Conservation (phyloP, 2,888 invertebrate genomes). For the Cheilosia urbana region DNA sequence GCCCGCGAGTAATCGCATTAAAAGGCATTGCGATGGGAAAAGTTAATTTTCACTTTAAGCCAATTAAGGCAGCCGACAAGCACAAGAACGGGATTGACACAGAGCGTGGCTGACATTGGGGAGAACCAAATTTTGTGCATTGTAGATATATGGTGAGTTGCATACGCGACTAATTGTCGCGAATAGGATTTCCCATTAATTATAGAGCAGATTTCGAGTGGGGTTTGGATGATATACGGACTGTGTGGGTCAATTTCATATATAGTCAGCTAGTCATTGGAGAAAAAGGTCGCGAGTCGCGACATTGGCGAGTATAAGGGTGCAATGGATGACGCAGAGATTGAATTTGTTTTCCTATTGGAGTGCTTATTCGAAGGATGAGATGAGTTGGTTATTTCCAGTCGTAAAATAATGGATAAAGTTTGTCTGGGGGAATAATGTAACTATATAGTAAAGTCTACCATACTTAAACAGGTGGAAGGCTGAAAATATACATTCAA, state of each 20-base stretch:
- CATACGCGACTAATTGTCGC: constrained; percentile 54
- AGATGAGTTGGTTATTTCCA: constrained; percentile 12
- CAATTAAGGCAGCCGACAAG: constrained; percentile 50
- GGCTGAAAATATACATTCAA: too few species aligned
- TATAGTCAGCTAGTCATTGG: constrained; percentile 11
- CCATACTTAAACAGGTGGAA: too few species aligned
- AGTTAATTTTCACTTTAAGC: constrained; percentile 73
- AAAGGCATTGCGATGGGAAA: constrained; percentile 71
- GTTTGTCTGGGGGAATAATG: constrained; percentile 1
- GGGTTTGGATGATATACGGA: not conserved
- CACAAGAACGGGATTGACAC: constrained; percentile 25
- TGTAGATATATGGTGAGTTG: not conserved
- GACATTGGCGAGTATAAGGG: not conserved
- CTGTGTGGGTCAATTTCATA: not conserved
- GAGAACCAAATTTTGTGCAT: constrained; percentile 20
- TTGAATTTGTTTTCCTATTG: constrained; percentile 16
- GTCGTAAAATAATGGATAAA: constrained; percentile 21
- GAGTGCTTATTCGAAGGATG: not conserved
- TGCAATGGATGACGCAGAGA: constrained; percentile 21
- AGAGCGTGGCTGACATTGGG: constrained; percentile 37
- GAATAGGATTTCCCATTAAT: constrained; percentile 57
- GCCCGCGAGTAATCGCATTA: constrained; percentile 73
- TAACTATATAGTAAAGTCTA: not conserved
- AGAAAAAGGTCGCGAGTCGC: constrained; percentile 11
- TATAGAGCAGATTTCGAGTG: constrained; percentile 30